phyloP scores from a whole-genome alignment of 2,888 invertebrate genomes.

The Diarsia rubi region DNA sequence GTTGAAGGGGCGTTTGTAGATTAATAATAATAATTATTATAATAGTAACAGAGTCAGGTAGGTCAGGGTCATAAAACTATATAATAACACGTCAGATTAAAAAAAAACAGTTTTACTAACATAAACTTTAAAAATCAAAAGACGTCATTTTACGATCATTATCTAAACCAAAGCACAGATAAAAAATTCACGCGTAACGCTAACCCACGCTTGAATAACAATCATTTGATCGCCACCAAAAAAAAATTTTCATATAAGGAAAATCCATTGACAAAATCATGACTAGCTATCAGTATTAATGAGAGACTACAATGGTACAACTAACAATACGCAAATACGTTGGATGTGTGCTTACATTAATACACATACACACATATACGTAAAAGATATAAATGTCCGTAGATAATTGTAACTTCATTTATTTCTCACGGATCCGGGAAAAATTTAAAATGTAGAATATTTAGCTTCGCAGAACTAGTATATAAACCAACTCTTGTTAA shows the following conservation, averaged over 20 bases:
- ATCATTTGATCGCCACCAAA: slow-evolving; percentile 34
- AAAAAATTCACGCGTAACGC: slow-evolving; percentile 2
- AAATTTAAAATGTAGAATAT: not conserved
- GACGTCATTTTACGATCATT: not conserved
- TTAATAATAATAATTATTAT: not conserved
- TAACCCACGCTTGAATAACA: slow-evolving; percentile 33
- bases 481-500: not conserved
- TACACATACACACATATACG: slow-evolving; percentile 19
- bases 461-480: not conserved
- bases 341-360: not conserved
- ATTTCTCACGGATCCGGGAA: slow-evolving; percentile 28
- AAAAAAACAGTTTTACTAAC: not conserved
- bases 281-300: slow-evolving; percentile 44
- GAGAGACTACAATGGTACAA: slow-evolving; percentile 50
- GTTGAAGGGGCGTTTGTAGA: not conserved
- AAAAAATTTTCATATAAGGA: slow-evolving; percentile 46
- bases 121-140: not conserved
- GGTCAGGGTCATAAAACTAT: not conserved
- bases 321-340: slow-evolving; percentile 24
- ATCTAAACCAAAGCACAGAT: not conserved
- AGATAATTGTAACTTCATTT: slow-evolving; percentile 37
- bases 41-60: not conserved
- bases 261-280: slow-evolving; percentile 59
- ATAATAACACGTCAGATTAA: not conserved
- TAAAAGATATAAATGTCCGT: slow-evolving; percentile 7